Evolutionary conservation across 2,888 invertebrate species (phyloP).

Genomic region (Cecidostiba fungosa): DNA sequence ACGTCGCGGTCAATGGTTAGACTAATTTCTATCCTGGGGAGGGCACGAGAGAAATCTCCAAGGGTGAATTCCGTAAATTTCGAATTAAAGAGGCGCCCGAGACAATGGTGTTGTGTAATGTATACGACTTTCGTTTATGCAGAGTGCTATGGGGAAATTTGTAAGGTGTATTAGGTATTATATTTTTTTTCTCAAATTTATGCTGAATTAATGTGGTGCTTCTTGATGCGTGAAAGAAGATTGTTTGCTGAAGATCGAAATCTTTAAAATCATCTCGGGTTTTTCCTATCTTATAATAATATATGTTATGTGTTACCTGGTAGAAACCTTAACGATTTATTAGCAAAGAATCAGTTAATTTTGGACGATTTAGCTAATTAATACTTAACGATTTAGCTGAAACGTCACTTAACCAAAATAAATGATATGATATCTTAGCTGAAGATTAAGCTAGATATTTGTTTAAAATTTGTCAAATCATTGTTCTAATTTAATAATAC

Average conservation of each 20-base stretch:
- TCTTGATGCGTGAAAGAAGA: background rate
- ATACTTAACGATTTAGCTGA: too few species aligned
- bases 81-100: conserved; percentile 30
- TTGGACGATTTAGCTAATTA: too few species aligned
- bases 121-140: conserved; percentile 35
- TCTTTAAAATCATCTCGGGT: background rate
- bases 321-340: too few species aligned
- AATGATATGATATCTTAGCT: too few species aligned
- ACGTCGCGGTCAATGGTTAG: background rate
- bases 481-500: too few species aligned
- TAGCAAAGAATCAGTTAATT: too few species aligned
- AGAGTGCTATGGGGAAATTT: too few species aligned
- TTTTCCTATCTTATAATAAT: background rate
- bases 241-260: background rate
- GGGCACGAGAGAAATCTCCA: conserved; percentile 43
- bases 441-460: too few species aligned
- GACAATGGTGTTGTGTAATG: background rate
- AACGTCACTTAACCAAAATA: too few species aligned
- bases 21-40: background rate
- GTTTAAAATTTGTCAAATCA: too few species aligned
- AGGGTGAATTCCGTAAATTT: conserved; percentile 28
- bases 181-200: background rate
- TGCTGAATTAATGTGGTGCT: background rate
- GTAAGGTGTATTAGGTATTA: conserved; percentile 2
- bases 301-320: too few species aligned